A percentile compares a stretch with the other conserved stretches of the same genome.
Conservation (phyloP, 2,888 invertebrate genomes). For the Saturnia japonica region DNA sequence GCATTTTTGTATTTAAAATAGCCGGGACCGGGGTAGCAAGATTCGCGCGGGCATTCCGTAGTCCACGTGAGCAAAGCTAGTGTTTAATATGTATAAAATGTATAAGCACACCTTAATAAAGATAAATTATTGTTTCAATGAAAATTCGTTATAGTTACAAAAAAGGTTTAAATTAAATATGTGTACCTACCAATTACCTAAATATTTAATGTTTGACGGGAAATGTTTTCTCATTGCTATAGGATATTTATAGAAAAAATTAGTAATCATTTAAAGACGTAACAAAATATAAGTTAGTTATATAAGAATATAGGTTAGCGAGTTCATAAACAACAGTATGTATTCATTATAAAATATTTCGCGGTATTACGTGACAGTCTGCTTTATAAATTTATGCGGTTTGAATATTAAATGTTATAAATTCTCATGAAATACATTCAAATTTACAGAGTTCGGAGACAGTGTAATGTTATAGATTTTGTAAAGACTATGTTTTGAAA, state of each 20-base stretch:
- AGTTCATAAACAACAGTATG: conserved; percentile 7
- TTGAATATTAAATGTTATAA: conserved; percentile 59
- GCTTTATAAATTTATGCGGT: conserved; percentile 48
- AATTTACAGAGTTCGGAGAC: conserved; percentile 23
- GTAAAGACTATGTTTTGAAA: not conserved
- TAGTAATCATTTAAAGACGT: not conserved
- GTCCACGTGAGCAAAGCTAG: too few species aligned
- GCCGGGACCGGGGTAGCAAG: too few species aligned
- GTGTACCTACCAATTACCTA: not conserved
- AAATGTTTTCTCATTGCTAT: not conserved
- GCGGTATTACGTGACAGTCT: conserved; percentile 28
- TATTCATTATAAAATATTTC: conserved; percentile 30
- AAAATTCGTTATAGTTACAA: too few species aligned
- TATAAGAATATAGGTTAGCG: not conserved
- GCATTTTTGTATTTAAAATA: too few species aligned
- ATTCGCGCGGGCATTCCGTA: too few species aligned
- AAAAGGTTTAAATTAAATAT: not conserved
- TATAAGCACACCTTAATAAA: too few species aligned
- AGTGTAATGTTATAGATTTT: conserved; percentile 2
- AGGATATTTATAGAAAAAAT: not conserved
- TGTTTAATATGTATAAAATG: too few species aligned
- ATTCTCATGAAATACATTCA: conserved; percentile 52
- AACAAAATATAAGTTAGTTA: not conserved
- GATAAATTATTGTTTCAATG: too few species aligned
- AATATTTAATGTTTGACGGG: not conserved